These are phyloP conservation scores for Scartelaos histophorus DNA, from an alignment of 2,113 vertebrate species.

Conservation along the genomic window DNA sequence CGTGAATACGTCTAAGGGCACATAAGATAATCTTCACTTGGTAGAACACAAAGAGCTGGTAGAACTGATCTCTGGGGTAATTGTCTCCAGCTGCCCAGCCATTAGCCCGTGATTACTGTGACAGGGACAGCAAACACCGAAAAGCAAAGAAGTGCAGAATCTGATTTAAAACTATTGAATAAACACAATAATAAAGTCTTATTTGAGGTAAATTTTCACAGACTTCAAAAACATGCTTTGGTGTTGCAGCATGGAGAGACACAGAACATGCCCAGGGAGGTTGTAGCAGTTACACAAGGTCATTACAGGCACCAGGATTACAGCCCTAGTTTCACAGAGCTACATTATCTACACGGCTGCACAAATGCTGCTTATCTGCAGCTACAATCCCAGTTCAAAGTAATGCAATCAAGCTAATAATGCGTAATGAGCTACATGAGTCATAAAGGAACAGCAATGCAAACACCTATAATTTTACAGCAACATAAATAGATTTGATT, in stretches of 20 bases:
- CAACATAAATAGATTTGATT: too few species aligned
- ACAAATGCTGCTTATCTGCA: not conserved
- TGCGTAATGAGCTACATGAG: not conserved
- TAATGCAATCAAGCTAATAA: not conserved
- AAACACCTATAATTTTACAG: too few species aligned
- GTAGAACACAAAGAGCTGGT: conserved; percentile 4
- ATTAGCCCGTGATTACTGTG: conserved; percentile 15
- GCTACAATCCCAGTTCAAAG: not conserved
- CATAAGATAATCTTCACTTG: not conserved
- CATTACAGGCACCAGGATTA: conserved; percentile 15
- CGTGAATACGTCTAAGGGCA: not conserved
- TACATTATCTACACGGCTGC: not conserved
- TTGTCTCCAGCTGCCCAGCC: conserved; percentile 10
- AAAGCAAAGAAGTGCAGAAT: not conserved
- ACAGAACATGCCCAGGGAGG: conserved; percentile 21
- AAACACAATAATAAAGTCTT: not conserved
- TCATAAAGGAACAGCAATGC: not conserved
- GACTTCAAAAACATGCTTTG: not conserved
- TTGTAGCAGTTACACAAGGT: conserved; percentile 26
- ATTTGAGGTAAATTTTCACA: not conserved
- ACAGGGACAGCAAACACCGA: conserved; percentile 1
- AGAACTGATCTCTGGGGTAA: conserved; percentile 9
- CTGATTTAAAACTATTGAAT: not conserved
- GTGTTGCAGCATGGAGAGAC: not conserved
- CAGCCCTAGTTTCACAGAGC: conserved; percentile 5